A percentile compares a stretch with the other conserved stretches of the same genome.
These are phyloP conservation scores for Tetramorium parvispinum DNA, from an alignment of 1,140 invertebrate genomes.

Conservation along the genomic window DNA sequence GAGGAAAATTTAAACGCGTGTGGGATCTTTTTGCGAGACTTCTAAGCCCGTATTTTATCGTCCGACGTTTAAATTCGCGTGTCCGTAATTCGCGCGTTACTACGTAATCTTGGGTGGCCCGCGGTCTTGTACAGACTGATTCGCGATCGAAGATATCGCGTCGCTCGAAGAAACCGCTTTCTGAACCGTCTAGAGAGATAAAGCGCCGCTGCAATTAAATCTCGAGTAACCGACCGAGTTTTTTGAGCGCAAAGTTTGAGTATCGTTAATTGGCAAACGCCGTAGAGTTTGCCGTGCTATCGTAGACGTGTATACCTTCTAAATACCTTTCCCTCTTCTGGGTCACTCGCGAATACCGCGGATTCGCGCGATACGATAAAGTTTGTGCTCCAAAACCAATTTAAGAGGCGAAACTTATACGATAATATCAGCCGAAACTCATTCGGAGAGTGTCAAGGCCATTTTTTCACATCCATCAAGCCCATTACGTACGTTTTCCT, in stretches of 20 bases:
- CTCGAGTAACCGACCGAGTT: constrained; percentile 45
- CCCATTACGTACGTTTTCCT: background rate
- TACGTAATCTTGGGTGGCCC: constrained; percentile 14
- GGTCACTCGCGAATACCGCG: constrained; percentile 37
- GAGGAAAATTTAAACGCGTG: constrained; percentile 39
- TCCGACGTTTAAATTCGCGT: constrained; percentile 42
- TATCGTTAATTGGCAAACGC: constrained; percentile 56
- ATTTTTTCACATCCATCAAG: background rate
- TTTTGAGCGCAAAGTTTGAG: constrained; percentile 45
- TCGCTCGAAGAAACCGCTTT: constrained; percentile 18
- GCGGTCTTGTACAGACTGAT: constrained; percentile 43
- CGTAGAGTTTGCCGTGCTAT: constrained; percentile 45
- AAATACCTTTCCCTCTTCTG: constrained; percentile 39
- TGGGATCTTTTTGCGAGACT: constrained; percentile 3
- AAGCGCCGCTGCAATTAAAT: constrained; percentile 51
- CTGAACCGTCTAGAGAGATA: constrained; percentile 5
- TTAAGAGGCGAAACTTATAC: constrained; percentile 54
- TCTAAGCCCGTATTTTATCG: constrained; percentile 24
- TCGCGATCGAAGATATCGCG: constrained; percentile 36
- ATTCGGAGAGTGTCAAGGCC: constrained; percentile 26
- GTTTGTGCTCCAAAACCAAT: constrained; percentile 35
- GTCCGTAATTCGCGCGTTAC: constrained; percentile 54
- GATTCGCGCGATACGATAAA: constrained; percentile 45
- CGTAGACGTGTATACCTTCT: constrained; percentile 43
- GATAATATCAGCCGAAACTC: constrained; percentile 28